These are phyloP conservation scores for Drosophila grimshawi DNA, from an alignment of 1,140 invertebrate species.

Conservation along the genomic window DNA sequence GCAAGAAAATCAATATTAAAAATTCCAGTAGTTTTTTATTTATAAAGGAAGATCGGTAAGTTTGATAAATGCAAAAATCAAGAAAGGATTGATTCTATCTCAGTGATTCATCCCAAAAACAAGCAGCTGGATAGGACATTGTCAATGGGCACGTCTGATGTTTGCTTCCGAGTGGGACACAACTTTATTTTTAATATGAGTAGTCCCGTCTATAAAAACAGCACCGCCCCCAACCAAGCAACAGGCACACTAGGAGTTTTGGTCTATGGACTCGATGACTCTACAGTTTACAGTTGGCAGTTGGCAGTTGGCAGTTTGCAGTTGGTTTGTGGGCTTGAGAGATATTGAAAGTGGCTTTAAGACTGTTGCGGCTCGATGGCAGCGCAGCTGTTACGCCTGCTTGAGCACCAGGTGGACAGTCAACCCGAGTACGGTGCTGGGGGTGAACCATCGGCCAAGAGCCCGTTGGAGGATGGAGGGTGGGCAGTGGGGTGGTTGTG, in stretches of 20 bases:
- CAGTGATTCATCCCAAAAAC: too few relatives aligned
- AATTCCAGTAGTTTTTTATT: too few relatives aligned
- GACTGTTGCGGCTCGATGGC: constrained; percentile 22
- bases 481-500: neutral
- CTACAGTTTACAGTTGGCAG: neutral
- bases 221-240: constrained; percentile 1
- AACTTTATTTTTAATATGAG: too few relatives aligned
- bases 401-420: constrained; percentile 29
- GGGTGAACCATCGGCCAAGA: neutral
- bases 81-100: too few relatives aligned
- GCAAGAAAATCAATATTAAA: too few relatives aligned
- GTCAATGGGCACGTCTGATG: too few relatives aligned
- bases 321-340: constrained; percentile 20
- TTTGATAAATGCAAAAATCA: too few relatives aligned
- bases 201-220: too few relatives aligned
- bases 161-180: too few relatives aligned
- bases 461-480: neutral
- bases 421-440: too few relatives aligned
- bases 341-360: constrained; percentile 73
- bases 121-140: too few relatives aligned
- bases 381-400: constrained; percentile 35
- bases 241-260: constrained; percentile 25
- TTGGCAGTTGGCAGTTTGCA: constrained; percentile 18
- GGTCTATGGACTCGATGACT: neutral
- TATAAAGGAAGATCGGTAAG: too few relatives aligned